A percentile compares a stretch with the other conserved stretches of the same genome.
phyloP scores from a whole-genome alignment of 2,113 vertebrate species.

The Pyrgilauda ruficollis region DNA sequence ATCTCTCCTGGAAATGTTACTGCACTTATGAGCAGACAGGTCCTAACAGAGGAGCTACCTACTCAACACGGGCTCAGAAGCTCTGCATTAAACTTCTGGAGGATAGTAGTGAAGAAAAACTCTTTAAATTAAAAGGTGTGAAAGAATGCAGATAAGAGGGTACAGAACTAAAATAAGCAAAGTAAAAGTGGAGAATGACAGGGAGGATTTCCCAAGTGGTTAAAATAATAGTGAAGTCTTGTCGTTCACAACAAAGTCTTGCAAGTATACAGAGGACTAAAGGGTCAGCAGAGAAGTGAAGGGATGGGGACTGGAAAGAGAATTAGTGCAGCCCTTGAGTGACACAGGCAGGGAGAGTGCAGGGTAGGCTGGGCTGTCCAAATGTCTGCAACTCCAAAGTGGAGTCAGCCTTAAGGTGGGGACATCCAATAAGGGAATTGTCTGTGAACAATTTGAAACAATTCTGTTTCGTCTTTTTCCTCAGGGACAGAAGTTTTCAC shows the following conservation, averaged over 20 bases:
- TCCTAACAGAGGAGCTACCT: constrained; percentile 24
- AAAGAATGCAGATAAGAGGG: constrained; percentile 47
- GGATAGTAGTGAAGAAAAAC: constrained; percentile 34
- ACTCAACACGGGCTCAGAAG: constrained; percentile 32
- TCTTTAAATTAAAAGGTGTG: constrained; percentile 42
- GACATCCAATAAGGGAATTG: background rate
- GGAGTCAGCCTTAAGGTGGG: background rate
- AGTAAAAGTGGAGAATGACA: constrained; percentile 38
- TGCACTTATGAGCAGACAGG: background rate
- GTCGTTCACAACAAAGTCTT: too few relatives aligned
- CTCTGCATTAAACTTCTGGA: background rate
- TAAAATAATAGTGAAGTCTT: constrained; percentile 8
- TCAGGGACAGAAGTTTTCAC: background rate
- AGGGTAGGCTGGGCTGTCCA: background rate
- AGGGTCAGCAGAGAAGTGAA: background rate
- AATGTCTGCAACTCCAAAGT: background rate
- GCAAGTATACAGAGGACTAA: background rate
- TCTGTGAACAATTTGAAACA: background rate
- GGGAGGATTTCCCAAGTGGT: constrained; percentile 5
- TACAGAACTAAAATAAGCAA: constrained; percentile 46
- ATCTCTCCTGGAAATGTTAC: constrained; percentile 42
- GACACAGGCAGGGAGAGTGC: accelerated
- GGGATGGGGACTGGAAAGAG: background rate
- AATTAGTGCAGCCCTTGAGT: background rate
- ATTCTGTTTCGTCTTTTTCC: accelerated